Percentiles rank a stretch among this genome's conserved stretches.
These are phyloP conservation scores for Argyrosomus regius DNA, from an alignment of 2,797 vertebrate species.

Conservation along the genomic window DNA sequence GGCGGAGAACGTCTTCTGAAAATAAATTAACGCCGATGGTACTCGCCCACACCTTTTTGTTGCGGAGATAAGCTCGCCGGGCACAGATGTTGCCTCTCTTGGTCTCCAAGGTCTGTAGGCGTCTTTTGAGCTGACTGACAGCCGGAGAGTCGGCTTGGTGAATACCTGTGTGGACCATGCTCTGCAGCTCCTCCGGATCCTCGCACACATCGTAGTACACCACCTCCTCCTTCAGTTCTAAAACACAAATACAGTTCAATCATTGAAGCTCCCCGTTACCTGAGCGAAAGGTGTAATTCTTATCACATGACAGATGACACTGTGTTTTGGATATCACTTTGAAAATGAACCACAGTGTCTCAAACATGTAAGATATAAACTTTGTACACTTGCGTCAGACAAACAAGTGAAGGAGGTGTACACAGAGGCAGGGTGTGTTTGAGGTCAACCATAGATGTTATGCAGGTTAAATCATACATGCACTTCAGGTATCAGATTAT, in stretches of 20 bases:
- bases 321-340: background rate
- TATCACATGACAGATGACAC: too few relatives aligned
- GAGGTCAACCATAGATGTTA: background rate
- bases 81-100: conserved; percentile 91
- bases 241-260: conserved; percentile 55
- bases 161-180: conserved; percentile 69
- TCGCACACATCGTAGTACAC: conserved; percentile 95
- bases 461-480: background rate
- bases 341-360: background rate
- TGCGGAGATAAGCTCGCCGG: conserved; percentile 91
- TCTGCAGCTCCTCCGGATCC: conserved; percentile 90
- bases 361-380: background rate
- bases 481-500: background rate
- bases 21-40: background rate
- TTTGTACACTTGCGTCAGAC: background rate
- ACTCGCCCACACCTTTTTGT: conserved; percentile 87
- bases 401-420: background rate
- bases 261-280: background rate
- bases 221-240: conserved; percentile 95
- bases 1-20: background rate
- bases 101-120: conserved; percentile 88
- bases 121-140: conserved; percentile 81
- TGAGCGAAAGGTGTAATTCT: background rate
- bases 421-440: background rate
- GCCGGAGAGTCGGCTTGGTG: conserved; percentile 65